Percentiles rank a stretch among this genome's conserved stretches.
phyloP scores from a whole-genome alignment of 1,140 invertebrate genomes.

The Spodoptera frugiperda region DNA sequence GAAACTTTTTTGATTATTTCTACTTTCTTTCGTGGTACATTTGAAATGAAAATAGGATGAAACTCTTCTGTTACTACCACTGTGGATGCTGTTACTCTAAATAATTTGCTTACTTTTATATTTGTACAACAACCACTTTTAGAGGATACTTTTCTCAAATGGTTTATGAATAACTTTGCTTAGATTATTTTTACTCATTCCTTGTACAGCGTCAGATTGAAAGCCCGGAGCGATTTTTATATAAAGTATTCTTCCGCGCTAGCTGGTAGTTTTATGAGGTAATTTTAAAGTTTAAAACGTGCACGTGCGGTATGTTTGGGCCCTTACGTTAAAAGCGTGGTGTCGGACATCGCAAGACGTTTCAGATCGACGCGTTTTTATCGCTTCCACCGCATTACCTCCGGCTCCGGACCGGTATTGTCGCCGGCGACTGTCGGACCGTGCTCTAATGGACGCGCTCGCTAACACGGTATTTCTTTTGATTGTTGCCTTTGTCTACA shows the following conservation, averaged over 20 bases:
- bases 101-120: too few relatives aligned
- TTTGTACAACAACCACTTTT: too few relatives aligned
- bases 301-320: not conserved
- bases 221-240: too few relatives aligned
- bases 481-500: not conserved
- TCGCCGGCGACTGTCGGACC: not conserved
- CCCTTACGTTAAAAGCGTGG: not conserved
- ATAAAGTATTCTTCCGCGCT: too few relatives aligned
- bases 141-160: too few relatives aligned
- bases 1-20: conserved; percentile 29
- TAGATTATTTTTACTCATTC: too few relatives aligned
- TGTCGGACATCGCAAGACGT: conserved; percentile 24
- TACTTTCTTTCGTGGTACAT: conserved; percentile 4
- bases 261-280: too few relatives aligned
- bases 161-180: too few relatives aligned
- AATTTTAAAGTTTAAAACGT: not conserved
- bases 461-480: not conserved
- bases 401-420: not conserved
- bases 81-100: too few relatives aligned
- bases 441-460: conserved; percentile 8
- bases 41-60: not conserved
- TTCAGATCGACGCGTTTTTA: conserved; percentile 9
- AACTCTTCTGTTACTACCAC: too few relatives aligned
- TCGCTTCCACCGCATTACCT: conserved; percentile 15
- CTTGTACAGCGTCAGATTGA: too few relatives aligned